A percentile compares a stretch with the other conserved stretches of the same genome.
Conservation (phyloP, 2,888 invertebrate species). For the Cylloceria caligata region DNA sequence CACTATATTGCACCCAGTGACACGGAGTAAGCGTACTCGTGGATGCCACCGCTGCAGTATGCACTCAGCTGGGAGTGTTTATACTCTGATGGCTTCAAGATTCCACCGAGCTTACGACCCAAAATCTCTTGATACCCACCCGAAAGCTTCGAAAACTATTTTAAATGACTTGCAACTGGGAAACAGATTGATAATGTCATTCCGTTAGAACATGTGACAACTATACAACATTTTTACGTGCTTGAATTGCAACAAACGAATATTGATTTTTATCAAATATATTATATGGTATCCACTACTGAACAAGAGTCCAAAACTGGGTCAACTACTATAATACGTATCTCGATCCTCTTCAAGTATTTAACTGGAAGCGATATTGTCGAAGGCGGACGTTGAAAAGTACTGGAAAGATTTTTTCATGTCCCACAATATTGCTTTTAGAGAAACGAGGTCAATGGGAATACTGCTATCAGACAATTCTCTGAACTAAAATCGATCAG, state of each 20-base stretch:
- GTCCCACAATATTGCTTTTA: background rate
- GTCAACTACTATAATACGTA: background rate
- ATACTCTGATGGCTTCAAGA: constrained; percentile 5
- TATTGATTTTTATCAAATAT: no score
- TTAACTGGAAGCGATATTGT: background rate
- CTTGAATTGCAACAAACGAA: no score
- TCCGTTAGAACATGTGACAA: background rate
- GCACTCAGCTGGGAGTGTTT: constrained; percentile 23
- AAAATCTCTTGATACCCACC: constrained; percentile 18
- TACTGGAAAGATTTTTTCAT: constrained; percentile 25
- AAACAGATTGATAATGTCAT: background rate
- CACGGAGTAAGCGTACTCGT: constrained; percentile 26
- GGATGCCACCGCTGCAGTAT: constrained; percentile 27
- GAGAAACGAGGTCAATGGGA: constrained; percentile 15
- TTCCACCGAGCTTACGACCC: background rate
- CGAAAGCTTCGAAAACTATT: background rate
- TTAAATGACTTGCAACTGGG: background rate
- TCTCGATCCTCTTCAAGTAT: background rate
- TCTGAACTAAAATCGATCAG: constrained; percentile 22
- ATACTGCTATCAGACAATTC: constrained; percentile 9
- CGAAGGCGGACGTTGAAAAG: background rate
- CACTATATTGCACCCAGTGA: constrained; percentile 37
- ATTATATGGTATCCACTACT: no score
- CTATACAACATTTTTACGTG: no score
- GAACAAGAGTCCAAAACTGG: no score